A percentile compares a stretch with the other conserved stretches of the same genome.
Conservation (phyloP, 1,140 invertebrate genomes). For the Archivesica marissinica region DNA sequence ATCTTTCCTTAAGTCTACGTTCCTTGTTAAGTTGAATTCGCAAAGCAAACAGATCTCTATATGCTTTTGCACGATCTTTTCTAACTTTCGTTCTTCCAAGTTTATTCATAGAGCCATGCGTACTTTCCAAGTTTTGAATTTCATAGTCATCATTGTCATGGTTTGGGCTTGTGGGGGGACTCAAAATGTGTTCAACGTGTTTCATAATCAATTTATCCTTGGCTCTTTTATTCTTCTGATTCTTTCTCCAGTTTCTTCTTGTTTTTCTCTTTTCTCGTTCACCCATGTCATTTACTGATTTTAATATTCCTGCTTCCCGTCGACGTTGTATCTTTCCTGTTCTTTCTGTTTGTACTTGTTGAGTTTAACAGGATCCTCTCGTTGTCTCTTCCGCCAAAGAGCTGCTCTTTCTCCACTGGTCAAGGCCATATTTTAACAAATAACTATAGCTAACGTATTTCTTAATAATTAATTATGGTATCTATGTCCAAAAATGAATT, state of each 20-base stretch:
- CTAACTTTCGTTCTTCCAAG: neutral
- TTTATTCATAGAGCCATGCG: too few species aligned
- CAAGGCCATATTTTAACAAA: neutral
- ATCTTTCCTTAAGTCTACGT: conserved; percentile 7
- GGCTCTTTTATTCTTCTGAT: neutral
- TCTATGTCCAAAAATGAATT: too few species aligned
- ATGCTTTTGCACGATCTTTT: neutral
- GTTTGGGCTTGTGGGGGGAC: neutral
- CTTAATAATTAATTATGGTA: too few species aligned
- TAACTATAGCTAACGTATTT: too few species aligned
- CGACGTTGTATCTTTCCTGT: neutral
- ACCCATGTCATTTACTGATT: neutral
- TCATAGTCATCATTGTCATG: neutral
- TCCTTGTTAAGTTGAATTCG: neutral
- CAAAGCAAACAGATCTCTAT: neutral
- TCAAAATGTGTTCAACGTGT: neutral
- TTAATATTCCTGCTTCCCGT: neutral
- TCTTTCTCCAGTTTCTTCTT: conserved; percentile 1
- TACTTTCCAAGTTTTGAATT: neutral
- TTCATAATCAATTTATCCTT: neutral
- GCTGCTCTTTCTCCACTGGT: neutral
- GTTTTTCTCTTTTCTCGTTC: neutral
- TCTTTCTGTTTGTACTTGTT: conserved; percentile 24
- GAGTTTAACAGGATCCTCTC: neutral
- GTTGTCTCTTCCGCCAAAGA: conserved; percentile 14